Evolutionary conservation across 2,797 vertebrate genomes (phyloP).

Genomic region (Acrocephalus scirpaceus): DNA sequence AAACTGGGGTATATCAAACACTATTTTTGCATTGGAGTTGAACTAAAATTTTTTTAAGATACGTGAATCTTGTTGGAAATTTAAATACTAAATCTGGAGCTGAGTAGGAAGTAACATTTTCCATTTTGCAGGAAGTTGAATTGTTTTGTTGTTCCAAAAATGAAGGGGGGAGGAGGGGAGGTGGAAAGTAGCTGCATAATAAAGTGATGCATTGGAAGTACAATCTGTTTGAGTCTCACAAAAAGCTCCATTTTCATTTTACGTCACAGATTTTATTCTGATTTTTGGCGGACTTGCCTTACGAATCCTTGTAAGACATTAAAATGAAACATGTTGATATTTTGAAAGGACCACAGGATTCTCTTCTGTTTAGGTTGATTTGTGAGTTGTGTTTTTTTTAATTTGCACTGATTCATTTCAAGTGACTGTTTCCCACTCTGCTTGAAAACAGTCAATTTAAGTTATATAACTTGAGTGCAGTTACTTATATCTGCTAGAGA

Average conservation of each 20-base stretch:
- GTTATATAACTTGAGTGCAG: not conserved
- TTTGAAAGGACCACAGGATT: not conserved
- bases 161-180: not conserved
- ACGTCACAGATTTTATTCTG: not conserved
- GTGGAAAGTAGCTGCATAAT: constrained; percentile 12
- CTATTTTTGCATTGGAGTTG: not conserved
- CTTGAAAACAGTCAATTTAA: not conserved
- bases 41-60: not conserved
- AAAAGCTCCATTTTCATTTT: constrained; percentile 7
- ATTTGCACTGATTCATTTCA: not conserved
- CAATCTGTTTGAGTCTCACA: constrained; percentile 20
- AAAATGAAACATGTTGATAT: not conserved
- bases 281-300: not conserved
- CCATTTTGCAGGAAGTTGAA: constrained; percentile 45
- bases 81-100: constrained; percentile 51
- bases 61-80: not conserved
- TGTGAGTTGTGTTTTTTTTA: not conserved
- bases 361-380: not conserved
- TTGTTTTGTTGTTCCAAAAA: constrained; percentile 53
- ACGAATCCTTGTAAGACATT: not conserved
- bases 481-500: not conserved
- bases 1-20: not conserved
- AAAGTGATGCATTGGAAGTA: not conserved
- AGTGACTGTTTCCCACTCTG: not conserved
- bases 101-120: constrained; percentile 54